Evolutionary conservation across 2,888 invertebrate species (phyloP), one percentile per base, ranked within the genome.

Genomic region (Callinectes sapidus): DNA sequence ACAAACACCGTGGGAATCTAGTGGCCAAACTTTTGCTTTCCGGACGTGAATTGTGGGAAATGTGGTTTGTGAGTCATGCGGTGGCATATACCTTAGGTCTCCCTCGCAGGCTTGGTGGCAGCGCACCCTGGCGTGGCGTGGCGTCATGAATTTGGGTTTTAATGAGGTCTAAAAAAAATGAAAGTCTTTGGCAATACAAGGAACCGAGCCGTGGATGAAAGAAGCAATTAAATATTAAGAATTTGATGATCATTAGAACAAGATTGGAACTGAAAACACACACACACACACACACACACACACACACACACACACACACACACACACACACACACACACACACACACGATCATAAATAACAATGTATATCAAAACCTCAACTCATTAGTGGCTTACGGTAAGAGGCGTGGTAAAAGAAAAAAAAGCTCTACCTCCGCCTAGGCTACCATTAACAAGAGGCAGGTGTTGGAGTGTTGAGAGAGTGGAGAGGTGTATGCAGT

Each of bases 1-100:
- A 42, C 10, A n/a, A 89, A 18, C 18, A 71, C 6, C 88, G 88
- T 88, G 88, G 61, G 89, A 77, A 28, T 89, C 28, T 14, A n/a
- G 89, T 77, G 71, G 89, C 28, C 2, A 71, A 86, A 90, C 90
- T 90, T 86, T 90, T 90, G 86, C 90, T 90, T 90, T 90, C 90
- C 90, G 86, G 90, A 42, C 23, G 23, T 39, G 85, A 86, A 90
- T 90, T 35, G 61, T 86, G 90, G 90, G 90, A 90, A 90, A 42
- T 90, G 90, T 90, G 90, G 90, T 90, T 54, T 35, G 42, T 42
- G 61, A 48, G 89, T 89, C 71, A 66, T 89, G 32, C 32, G 81
- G 35, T 16, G 81, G 81, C 81, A 48, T 48, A 48, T 48, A 14
- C 81, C 81, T 32, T 2, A 16, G 35, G 81, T 14, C 35, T 35